phyloP scores from a whole-genome alignment of 2,113 vertebrate genomes.

The Carassius auratus region DNA sequence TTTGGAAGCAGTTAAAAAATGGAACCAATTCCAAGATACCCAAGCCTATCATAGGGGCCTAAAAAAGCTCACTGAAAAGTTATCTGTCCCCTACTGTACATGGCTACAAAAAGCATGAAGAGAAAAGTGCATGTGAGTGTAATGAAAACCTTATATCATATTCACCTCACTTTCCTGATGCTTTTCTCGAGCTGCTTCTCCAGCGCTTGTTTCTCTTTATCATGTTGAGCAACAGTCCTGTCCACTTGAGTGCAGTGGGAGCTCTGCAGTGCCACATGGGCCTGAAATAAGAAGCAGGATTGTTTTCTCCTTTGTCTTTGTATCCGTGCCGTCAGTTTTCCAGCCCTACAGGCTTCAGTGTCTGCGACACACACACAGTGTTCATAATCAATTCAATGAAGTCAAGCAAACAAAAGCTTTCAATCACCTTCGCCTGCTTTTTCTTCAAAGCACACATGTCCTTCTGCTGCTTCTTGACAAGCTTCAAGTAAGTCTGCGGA shows the following conservation, averaged over 20 bases:
- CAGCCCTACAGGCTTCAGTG: neutral
- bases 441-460: conserved; percentile 91
- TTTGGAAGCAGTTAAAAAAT: too few relatives aligned
- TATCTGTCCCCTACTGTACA: neutral
- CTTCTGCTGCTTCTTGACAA: conserved; percentile 95
- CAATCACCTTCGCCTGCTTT: conserved; percentile 87
- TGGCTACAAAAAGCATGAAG: neutral
- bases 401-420: conserved; percentile 1
- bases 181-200: conserved; percentile 94
- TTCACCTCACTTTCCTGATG: conserved; percentile 88
- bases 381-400: conserved; percentile 23
- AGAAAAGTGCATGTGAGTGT: neutral
- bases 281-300: conserved; percentile 74
- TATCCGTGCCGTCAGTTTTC: neutral
- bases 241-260: conserved; percentile 91
- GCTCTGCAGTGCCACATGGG: conserved; percentile 91
- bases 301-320: neutral
- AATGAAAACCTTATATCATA: neutral
- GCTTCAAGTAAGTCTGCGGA: conserved; percentile 88
- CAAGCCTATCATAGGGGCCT: too few relatives aligned
- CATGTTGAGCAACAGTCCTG: conserved; percentile 90
- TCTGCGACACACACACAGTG: neutral
- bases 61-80: too few relatives aligned
- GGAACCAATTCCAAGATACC: too few relatives aligned
- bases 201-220: conserved; percentile 88